Conservation (phyloP, 64 coral and sea anemone genomes). For the Montipora sp. region DNA sequence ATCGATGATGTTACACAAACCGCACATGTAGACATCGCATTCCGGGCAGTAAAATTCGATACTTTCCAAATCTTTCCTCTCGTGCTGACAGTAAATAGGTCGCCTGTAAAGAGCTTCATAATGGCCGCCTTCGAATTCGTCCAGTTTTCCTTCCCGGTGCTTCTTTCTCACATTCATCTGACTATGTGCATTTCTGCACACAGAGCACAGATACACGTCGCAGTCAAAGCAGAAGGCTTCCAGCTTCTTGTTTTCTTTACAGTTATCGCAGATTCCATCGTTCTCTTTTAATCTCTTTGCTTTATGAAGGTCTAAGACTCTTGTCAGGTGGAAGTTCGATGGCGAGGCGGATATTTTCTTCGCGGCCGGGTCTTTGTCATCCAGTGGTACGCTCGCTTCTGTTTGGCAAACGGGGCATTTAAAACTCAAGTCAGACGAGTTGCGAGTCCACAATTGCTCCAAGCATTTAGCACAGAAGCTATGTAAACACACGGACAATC, state of each 20-base stretch:
- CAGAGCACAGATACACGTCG: conserved; percentile 79
- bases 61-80: conserved; percentile 82
- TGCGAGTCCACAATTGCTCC: conserved; percentile 62
- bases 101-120: conserved; percentile 72
- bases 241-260: conserved; percentile 53
- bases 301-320: conserved; percentile 71
- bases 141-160: conserved; percentile 33
- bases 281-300: conserved; percentile 68
- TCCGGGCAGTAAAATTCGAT: conserved; percentile 95
- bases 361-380: background rate
- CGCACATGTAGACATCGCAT: conserved; percentile 85
- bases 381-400: conserved; percentile 67
- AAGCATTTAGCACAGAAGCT: conserved; percentile 88
- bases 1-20: conserved; percentile 77
- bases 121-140: conserved; percentile 64
- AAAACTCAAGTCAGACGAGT: conserved; percentile 70
- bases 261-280: conserved; percentile 70
- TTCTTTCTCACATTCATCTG: conserved; percentile 49
- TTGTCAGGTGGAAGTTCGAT: conserved; percentile 76
- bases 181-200: conserved; percentile 58
- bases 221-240: conserved; percentile 85
- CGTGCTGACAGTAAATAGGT: conserved; percentile 79
- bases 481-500: conserved; percentile 84
- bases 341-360: conserved; percentile 27
- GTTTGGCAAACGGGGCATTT: conserved; percentile 79